A percentile compares a stretch with the other conserved stretches of the same genome.
Evolutionary conservation across 2,888 invertebrate species (phyloP).

Genomic region (Conchocele bisecta): DNA sequence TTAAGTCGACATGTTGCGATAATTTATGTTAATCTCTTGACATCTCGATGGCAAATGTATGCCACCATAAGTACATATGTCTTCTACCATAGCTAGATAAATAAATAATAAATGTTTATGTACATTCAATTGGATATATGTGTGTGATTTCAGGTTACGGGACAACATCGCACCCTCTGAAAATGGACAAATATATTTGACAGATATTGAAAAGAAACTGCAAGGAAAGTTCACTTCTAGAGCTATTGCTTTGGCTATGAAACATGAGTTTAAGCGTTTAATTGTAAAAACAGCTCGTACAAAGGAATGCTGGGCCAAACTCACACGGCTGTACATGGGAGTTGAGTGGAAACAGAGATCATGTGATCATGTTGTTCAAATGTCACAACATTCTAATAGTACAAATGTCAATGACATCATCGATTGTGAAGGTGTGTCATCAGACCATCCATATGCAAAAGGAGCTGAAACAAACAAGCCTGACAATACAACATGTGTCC

Average conservation of each 20-base stretch:
- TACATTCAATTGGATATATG: too few species aligned
- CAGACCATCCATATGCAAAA: too few species aligned
- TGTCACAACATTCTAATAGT: not conserved
- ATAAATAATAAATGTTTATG: too few species aligned
- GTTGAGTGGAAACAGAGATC: not conserved
- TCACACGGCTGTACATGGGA: not conserved
- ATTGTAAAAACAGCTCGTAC: not conserved
- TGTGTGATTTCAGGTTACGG: not conserved
- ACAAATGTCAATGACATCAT: too few species aligned
- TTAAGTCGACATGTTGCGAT: too few species aligned
- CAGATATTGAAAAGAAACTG: conserved; percentile 1
- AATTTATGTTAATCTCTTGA: too few species aligned
- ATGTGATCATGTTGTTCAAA: not conserved
- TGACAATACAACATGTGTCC: too few species aligned
- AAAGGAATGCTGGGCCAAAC: not conserved
- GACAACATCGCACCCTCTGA: not conserved
- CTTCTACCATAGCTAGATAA: too few species aligned
- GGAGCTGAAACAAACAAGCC: too few species aligned
- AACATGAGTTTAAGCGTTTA: not conserved
- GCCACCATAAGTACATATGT: too few species aligned
- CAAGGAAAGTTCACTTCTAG: not conserved
- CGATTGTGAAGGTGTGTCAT: too few species aligned
- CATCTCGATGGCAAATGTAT: too few species aligned
- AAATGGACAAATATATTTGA: not conserved
- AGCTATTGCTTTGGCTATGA: not conserved